Evolutionary conservation across 2,888 invertebrate genomes (phyloP).

Genomic region (Zygaena filipendulae): DNA sequence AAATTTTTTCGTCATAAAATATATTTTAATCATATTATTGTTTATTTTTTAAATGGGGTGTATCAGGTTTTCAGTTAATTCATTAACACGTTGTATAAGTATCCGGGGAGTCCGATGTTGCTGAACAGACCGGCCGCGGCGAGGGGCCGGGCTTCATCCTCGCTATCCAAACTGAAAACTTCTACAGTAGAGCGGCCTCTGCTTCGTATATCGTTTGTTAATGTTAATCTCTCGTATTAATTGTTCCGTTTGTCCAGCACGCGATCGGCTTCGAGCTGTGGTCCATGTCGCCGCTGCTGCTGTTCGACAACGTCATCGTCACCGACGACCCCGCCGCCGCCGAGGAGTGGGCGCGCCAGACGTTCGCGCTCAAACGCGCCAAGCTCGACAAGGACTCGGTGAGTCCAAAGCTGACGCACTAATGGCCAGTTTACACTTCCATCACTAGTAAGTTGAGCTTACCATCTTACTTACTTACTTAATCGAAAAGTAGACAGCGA

Average conservation of each 20-base stretch:
- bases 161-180: constrained; percentile 39
- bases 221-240: constrained; percentile 55
- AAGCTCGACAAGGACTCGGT: constrained; percentile 85
- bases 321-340: constrained; percentile 85
- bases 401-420: constrained; percentile 13
- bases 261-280: constrained; percentile 97
- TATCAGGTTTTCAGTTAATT: no score
- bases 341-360: constrained; percentile 82
- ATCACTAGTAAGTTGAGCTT: no score
- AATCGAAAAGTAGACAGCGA: no score
- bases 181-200: constrained; percentile 61
- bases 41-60: no score
- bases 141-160: constrained; percentile 63
- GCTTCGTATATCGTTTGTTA: constrained; percentile 66
- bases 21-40: no score
- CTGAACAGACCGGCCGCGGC: constrained; percentile 59
- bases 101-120: constrained; percentile 60
- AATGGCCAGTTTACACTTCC: no score
- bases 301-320: constrained; percentile 96
- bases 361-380: constrained; percentile 85
- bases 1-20: no score
- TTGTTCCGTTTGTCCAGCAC: no score
- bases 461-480: no score
- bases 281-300: constrained; percentile 96
- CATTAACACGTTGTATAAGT: no score